Conservation (phyloP, 2,113 vertebrate species). For the Tonatia bakeri region DNA sequence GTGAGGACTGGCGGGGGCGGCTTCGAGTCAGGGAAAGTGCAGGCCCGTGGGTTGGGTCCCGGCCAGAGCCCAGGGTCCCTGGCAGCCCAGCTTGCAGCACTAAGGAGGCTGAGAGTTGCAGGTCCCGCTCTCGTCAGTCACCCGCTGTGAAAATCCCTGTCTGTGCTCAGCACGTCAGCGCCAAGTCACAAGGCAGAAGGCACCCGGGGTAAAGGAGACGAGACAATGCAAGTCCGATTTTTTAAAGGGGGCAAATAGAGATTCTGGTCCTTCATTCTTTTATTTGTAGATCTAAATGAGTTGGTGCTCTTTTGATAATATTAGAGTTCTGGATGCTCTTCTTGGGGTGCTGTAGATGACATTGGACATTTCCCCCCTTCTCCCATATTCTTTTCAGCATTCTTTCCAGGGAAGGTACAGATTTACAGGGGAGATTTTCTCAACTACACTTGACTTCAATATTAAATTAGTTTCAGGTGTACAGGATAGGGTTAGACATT, state of each 20-base stretch:
- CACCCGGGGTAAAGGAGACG: background rate
- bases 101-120: background rate
- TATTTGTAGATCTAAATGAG: background rate
- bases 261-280: background rate
- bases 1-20: rapidly evolving
- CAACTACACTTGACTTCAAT: background rate
- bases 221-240: background rate
- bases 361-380: background rate
- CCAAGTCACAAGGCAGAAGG: background rate
- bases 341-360: background rate
- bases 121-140: background rate
- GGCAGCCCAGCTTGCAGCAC: background rate
- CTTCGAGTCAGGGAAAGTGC: rapidly evolving
- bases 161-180: background rate
- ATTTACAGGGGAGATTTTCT: background rate
- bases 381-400: background rate
- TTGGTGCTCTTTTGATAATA: background rate
- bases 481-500: background rate
- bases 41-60: background rate
- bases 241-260: background rate
- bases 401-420: background rate
- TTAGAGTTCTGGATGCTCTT: background rate
- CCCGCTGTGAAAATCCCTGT: background rate
- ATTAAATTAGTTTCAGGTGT: background rate
- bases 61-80: background rate